Conservation (phyloP, 1,140 invertebrate genomes). For the Mylabris phalerata region DNA sequence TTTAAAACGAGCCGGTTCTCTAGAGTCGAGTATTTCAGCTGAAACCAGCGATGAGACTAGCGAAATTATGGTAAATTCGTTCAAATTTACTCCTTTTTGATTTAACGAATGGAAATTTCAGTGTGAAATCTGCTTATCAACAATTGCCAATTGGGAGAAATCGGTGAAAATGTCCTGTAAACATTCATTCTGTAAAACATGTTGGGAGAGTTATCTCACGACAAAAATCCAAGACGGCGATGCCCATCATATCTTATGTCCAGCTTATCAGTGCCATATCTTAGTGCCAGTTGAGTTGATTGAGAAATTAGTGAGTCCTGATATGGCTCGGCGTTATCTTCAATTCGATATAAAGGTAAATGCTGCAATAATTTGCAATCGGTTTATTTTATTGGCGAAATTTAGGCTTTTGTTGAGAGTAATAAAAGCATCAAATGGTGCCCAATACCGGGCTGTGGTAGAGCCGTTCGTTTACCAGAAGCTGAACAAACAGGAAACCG, state of each 20-base stretch:
- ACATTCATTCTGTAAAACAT: slow-evolving; percentile 58
- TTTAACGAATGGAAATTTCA: slow-evolving; percentile 35
- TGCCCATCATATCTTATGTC: slow-evolving; percentile 61
- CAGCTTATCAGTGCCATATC: slow-evolving; percentile 57
- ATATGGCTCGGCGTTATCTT: slow-evolving; percentile 60
- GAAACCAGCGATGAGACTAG: slow-evolving; percentile 27
- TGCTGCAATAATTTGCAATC: background rate
- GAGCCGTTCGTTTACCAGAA: slow-evolving; percentile 60
- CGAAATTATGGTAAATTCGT: slow-evolving; percentile 36
- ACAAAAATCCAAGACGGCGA: slow-evolving; percentile 63
- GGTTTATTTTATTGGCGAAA: background rate
- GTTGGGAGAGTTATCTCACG: slow-evolving; percentile 63
- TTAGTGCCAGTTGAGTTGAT: slow-evolving; percentile 64
- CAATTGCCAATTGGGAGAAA: slow-evolving; percentile 38
- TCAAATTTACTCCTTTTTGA: background rate
- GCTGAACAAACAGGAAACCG: slow-evolving; percentile 42
- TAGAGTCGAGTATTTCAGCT: slow-evolving; percentile 37
- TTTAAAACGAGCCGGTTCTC: slow-evolving; percentile 38
- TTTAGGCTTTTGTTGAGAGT: slow-evolving; percentile 65
- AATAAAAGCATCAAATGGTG: slow-evolving; percentile 71
- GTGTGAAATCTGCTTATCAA: slow-evolving; percentile 60
- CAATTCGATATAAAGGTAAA: slow-evolving; percentile 67
- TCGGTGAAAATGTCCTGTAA: slow-evolving; percentile 50
- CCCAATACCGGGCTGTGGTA: slow-evolving; percentile 60
- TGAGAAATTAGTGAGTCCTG: slow-evolving; percentile 57